Conservation (phyloP, 2,888 invertebrate genomes). For the Pyrrhosoma nymphula region DNA sequence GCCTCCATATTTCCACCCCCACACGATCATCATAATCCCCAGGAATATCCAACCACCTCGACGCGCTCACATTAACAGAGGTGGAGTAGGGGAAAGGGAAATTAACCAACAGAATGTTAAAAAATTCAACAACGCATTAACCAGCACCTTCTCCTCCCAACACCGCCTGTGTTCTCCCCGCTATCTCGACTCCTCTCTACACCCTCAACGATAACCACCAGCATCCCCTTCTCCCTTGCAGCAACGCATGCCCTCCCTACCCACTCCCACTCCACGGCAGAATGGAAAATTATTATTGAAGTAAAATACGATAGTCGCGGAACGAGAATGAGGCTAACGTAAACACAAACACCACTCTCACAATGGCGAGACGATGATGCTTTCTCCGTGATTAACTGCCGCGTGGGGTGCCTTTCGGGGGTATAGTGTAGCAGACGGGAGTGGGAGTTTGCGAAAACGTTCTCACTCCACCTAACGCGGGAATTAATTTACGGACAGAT, state of each 20-base stretch:
- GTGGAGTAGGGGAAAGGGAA: background rate
- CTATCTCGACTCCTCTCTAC: background rate
- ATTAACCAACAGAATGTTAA: background rate
- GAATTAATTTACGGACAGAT: conserved; percentile 26
- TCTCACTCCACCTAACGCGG: background rate
- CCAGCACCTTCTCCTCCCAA: background rate
- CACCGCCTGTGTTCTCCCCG: background rate
- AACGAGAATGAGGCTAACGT: background rate
- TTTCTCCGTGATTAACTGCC: conserved; percentile 3
- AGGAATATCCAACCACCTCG: background rate
- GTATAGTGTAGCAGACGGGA: background rate
- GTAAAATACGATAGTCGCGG: background rate
- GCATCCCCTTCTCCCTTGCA: background rate
- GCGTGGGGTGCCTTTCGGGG: background rate
- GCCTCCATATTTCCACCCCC: background rate
- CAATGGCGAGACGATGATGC: background rate
- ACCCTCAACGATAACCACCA: background rate
- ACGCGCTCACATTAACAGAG: conserved; percentile 1
- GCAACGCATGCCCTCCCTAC: background rate
- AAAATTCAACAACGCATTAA: conserved; percentile 23
- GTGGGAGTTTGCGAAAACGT: background rate
- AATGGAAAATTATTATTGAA: conserved; percentile 22
- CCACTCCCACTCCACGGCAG: background rate
- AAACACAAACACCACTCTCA: background rate
- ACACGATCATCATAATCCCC: background rate